Evolutionary conservation across 1,140 invertebrate genomes (phyloP), one percentile per base, ranked within the genome.

Genomic region (Atta cephalotes): DNA sequence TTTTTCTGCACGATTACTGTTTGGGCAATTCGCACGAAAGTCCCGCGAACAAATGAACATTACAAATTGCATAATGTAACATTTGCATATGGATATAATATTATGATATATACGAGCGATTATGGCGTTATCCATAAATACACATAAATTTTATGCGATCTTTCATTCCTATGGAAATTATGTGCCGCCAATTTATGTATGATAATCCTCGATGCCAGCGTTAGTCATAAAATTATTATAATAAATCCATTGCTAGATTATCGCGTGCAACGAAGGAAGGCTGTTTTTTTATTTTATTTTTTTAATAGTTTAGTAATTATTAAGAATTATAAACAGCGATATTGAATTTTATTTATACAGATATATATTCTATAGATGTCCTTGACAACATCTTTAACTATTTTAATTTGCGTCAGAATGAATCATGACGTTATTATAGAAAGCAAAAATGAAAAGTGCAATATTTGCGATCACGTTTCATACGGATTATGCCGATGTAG

Each of bases 1-100:
- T 84, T 84, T 76, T 84, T 84, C 80, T 84, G 18, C 56, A 4
- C 80, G 80, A 49, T 35, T 60, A 60, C 53, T 68, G 68, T 60
- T 31, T 18, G 51, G 65, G 51, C 68, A 60, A 25, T 16, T 49
- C n/a, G 39, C 39, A 14, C 58, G 21, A 16, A 39, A 70, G 63
- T 62, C 39, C 49, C 39, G 56, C 56, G 39, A 74, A 74, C 25
- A 74, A 76, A 84, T 63, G 39, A 21, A 51, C 28, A 45, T 82
- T 74, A 62, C 56, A 49, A 49, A 21, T 39, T 45, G 39, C 80
- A 39, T 45, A 82, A 80, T 80, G 65, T 31, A 49, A 62, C 68
- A 74, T 74, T 82, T 82, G 35, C 56, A 74, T 72, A 60, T 76
- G 74, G 45, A 84, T 74, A 10, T 25, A 70, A 71, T 63, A 76